phyloP scores from a whole-genome alignment of 1,140 invertebrate genomes.

The Drosophila kepulauana region DNA sequence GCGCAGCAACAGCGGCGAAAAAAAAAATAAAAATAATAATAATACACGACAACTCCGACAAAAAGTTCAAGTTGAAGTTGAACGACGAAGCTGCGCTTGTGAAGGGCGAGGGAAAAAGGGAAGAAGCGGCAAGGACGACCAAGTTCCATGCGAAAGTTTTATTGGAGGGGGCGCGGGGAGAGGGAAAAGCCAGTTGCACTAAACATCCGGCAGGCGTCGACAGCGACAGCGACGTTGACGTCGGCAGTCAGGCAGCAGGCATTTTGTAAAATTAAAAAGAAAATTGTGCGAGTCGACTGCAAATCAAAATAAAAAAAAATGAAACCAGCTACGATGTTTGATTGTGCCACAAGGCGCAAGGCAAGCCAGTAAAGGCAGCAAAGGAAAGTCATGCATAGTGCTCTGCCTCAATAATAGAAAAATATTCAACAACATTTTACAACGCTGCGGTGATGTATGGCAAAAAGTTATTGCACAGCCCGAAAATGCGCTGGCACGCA shows the following conservation, averaged over 20 bases:
- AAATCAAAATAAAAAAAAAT: constrained; percentile 6
- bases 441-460: constrained; percentile 72
- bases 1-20: constrained; percentile 7
- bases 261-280: constrained; percentile 64
- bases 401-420: constrained; percentile 67
- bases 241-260: constrained; percentile 63
- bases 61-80: constrained; percentile 53
- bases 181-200: constrained; percentile 52
- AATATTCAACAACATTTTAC: constrained; percentile 77
- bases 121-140: constrained; percentile 7
- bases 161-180: not conserved
- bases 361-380: not conserved
- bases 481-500: constrained; percentile 54
- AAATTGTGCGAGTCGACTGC: constrained; percentile 35
- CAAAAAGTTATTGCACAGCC: constrained; percentile 47
- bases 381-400: constrained; percentile 3
- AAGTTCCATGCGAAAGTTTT: constrained; percentile 30
- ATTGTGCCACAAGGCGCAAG: constrained; percentile 9
- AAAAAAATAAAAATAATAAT: constrained; percentile 28
- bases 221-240: constrained; percentile 53
- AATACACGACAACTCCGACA: constrained; percentile 59
- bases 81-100: constrained; percentile 22
- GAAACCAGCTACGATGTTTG: constrained; percentile 9
- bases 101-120: not conserved
- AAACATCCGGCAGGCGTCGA: constrained; percentile 66